Base-by-base conservation (phyloP, 1,140 invertebrate genomes). In the Sarcophaga peregrina region DNA sequence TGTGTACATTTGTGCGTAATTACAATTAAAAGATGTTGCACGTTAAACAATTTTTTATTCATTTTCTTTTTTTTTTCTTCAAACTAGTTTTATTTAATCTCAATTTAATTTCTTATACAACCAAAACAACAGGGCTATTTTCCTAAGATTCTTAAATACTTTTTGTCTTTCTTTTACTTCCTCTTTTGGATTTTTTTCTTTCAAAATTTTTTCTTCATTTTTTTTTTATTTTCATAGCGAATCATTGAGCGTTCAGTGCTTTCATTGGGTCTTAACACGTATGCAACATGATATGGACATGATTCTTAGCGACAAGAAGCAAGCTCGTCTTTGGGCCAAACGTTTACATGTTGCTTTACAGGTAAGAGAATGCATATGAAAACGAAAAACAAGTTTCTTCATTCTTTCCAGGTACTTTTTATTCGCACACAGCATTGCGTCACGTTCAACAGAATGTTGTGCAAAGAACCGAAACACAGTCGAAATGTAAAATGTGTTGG, bases 221-320 rank as follows among this genome's bases (percentile, higher is more conserved):
- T 84, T 83, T 85, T 84, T 75, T 62, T 75, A 85, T 86, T 83
- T 84, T 84, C 90, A 85, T 90, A 97, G 95, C 90, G 96, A 98
- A 92, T 97, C 96, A 9, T 93, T 98, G 92, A 95, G 95, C n/a
- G 94, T 96, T 0, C 93, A 95, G 82, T 94, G 95, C 83, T 98
- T 99, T 91, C 97, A 99, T 91, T 97, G 97, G 89, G 94, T 98
- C 7, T 97, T 99, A 91, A 96, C 95, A 85, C 95, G 97, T 91
- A 94, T 99, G 91, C 96, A 97, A 87, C 94, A 94, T 84, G 98
- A 96, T 90, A 95, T 95, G 87, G 97, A 98, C 87, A 96, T 96
- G 94, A 96, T 98, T 87, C 83, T 87, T 86, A 93, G 93, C 9
- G 97, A 98, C 86, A 98, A 98, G 90, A 97, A 96, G 87, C 97